Evolutionary conservation across 2,888 invertebrate genomes (phyloP).

Genomic region (Phania funesta): DNA sequence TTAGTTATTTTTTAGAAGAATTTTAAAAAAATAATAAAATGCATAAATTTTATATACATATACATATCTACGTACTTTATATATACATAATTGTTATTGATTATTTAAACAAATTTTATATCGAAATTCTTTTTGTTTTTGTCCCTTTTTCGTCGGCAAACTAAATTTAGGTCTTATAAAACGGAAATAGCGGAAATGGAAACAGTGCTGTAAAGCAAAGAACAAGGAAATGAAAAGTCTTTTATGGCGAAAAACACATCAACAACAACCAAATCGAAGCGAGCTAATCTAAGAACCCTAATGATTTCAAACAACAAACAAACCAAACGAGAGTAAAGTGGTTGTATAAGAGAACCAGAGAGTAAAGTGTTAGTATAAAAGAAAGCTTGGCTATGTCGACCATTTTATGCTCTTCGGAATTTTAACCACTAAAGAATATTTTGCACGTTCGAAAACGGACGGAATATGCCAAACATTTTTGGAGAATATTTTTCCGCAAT

Average conservation of each 20-base stretch:
- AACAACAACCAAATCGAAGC: background rate
- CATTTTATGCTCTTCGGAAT: background rate
- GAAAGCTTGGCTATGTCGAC: background rate
- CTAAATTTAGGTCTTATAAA: constrained; percentile 81
- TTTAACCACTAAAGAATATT: too few species aligned
- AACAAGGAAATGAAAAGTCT: background rate
- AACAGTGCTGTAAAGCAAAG: constrained; percentile 80
- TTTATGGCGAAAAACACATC: background rate
- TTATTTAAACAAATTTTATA: background rate
- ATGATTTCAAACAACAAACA: background rate
- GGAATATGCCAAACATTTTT: background rate
- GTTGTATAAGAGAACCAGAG: too few species aligned
- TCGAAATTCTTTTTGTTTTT: background rate
- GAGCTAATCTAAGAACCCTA: background rate
- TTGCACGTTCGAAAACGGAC: too few species aligned
- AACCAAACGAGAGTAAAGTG: background rate
- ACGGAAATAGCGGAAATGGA: constrained; percentile 94
- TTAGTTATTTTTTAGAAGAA: too few species aligned
- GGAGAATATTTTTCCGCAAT: too few species aligned
- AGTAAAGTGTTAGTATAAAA: constrained; percentile 33
- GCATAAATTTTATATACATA: too few species aligned
- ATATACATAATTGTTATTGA: too few species aligned
- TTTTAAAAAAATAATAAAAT: too few species aligned
- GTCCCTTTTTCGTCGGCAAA: background rate
- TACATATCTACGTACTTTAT: too few species aligned